Evolutionary conservation across 2,888 invertebrate genomes (phyloP).

Genomic region (Ormyrus thymus): DNA sequence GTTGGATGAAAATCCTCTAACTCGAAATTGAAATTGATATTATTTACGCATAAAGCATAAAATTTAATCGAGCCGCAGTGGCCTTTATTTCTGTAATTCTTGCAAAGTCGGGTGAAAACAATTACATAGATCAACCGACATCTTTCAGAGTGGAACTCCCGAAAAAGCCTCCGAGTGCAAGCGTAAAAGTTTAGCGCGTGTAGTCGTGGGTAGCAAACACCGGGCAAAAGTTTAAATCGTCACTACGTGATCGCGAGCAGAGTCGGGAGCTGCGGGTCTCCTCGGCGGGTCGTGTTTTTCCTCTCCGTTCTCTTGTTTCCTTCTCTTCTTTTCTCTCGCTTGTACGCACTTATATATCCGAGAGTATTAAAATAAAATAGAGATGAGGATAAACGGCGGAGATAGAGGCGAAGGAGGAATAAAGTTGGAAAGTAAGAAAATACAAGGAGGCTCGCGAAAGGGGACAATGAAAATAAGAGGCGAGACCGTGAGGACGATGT

Average conservation of each 20-base stretch:
- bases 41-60: too few relatives aligned
- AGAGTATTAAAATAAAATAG: slow-evolving; percentile 52
- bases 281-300: neutral
- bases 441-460: neutral
- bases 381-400: slow-evolving; percentile 35
- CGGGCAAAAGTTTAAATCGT: slow-evolving; percentile 49
- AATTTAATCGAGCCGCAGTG: neutral
- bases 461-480: slow-evolving; percentile 33
- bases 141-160: neutral
- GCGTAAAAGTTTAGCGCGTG: slow-evolving; percentile 15
- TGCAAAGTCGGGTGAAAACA: neutral
- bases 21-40: too few relatives aligned
- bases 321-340: neutral
- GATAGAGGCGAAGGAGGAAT: slow-evolving; percentile 33
- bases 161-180: neutral
- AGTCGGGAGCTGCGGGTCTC: slow-evolving; percentile 8
- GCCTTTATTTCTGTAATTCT: neutral
- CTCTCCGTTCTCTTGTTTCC: neutral
- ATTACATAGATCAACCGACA: neutral
- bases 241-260: slow-evolving; percentile 36
- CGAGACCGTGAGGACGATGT: neutral
- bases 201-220: slow-evolving; percentile 6
- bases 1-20: too few relatives aligned
- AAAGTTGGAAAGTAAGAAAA: slow-evolving; percentile 53
- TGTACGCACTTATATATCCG: neutral